A percentile compares a stretch with the other conserved stretches of the same genome.
phyloP scores from a whole-genome alignment of 2,113 vertebrate genomes.

The Apodemus speciosus region DNA sequence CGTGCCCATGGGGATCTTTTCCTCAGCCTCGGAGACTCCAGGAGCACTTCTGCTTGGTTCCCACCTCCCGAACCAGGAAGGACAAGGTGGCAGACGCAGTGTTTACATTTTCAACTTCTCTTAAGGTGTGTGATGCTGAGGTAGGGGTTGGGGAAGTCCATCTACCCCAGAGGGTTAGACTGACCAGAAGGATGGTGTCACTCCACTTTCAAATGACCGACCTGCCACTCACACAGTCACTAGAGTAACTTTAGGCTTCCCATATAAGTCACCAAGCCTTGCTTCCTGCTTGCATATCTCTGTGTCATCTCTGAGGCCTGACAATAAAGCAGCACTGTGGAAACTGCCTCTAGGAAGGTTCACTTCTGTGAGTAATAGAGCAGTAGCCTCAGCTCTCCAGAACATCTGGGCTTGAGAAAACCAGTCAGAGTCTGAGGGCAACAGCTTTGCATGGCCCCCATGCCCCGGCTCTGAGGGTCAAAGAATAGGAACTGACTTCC shows the following conservation, averaged over 20 bases:
- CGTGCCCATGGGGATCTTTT: neutral
- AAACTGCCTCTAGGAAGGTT: neutral
- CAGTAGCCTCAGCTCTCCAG: neutral
- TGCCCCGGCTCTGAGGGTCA: neutral
- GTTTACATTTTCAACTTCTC: conserved; percentile 9
- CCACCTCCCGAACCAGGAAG: neutral
- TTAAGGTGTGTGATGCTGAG: neutral
- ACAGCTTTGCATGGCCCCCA: neutral
- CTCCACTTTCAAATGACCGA: neutral
- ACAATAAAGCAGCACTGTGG: neutral
- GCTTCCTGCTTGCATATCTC: accelerated
- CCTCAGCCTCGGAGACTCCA: neutral
- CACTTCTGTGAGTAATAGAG: neutral
- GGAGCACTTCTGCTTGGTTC: neutral
- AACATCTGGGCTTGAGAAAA: neutral
- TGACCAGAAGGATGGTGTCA: neutral
- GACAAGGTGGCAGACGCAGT: neutral
- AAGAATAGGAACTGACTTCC: conserved; percentile 27
- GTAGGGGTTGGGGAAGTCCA: neutral
- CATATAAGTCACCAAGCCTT: neutral
- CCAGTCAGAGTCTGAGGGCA: neutral
- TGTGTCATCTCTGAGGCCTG: neutral
- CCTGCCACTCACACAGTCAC: neutral
- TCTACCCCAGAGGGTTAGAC: neutral
- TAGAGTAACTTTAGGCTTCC: neutral